A percentile compares a stretch with the other conserved stretches of the same genome.
These are phyloP conservation scores for Agrypnia vestita DNA, from an alignment of 1,140 invertebrate species.

Conservation along the genomic window DNA sequence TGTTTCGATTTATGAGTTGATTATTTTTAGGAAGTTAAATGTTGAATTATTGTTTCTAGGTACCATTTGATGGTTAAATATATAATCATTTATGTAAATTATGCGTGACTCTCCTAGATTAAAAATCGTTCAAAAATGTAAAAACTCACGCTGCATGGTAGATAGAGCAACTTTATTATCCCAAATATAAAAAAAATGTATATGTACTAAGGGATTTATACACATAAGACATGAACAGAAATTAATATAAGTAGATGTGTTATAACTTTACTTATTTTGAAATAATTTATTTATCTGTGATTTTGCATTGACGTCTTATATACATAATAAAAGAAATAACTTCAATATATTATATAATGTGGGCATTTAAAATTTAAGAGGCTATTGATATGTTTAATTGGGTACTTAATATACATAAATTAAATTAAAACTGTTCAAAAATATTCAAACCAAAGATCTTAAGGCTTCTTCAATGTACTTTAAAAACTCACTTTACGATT, in stretches of 20 bases:
- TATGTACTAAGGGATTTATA: conserved; percentile 4
- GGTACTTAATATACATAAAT: conserved; percentile 37
- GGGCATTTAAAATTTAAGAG: conserved; percentile 27
- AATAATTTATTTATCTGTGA: conserved; percentile 47
- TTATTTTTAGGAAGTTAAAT: conserved; percentile 39
- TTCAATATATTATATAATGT: not conserved
- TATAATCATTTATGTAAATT: conserved; percentile 24
- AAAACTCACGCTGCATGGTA: conserved; percentile 2
- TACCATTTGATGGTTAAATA: conserved; percentile 28
- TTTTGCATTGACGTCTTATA: conserved; percentile 31
- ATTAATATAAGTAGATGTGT: conserved; percentile 1
- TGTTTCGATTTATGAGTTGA: conserved; percentile 26
- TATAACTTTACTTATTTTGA: conserved; percentile 6
- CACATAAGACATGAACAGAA: conserved; percentile 1
- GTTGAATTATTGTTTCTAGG: conserved; percentile 26
- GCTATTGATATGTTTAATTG: conserved; percentile 20
- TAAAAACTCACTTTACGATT: conserved; percentile 7
- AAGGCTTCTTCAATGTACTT: conserved; percentile 30
- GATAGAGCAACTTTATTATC: not conserved
- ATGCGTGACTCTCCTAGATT: conserved; percentile 18
- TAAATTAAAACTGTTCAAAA: conserved; percentile 29
- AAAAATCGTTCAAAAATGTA: conserved; percentile 21
- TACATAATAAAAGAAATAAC: conserved; percentile 12
- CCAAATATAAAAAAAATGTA: not conserved
- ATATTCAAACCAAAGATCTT: conserved; percentile 53